Base-by-base conservation (phyloP, 1,140 invertebrate genomes). In the Anoplolepis gracilipes region DNA sequence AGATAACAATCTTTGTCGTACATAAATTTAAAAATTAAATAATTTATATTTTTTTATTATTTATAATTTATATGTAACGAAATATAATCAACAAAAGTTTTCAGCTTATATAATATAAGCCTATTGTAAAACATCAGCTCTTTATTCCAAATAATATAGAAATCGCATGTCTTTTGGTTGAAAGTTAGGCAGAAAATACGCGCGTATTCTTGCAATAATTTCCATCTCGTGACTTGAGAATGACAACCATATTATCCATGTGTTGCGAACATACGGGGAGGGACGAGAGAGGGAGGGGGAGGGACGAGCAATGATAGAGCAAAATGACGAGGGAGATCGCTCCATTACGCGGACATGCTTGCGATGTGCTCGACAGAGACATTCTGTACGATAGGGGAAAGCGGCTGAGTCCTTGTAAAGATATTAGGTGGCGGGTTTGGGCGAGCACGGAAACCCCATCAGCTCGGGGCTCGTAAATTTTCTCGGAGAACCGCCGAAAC, bases 401-500 rank as follows among this genome's bases (percentile, higher is more conserved):
- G 39, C 55, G 53, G 33, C 33, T 36, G 85, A 69, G 84, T 53
- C 82, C 86, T 88, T 88, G 90, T 93, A 91, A 93, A 92, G 92
- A 94, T 94, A 94, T 94, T 94, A 94, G 93, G 90, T 92, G 85
- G 86, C 86, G 88, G 85, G 84, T 90, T 90, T 77, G 86, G 62
- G 82, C 61, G 87, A 90, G 92, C 93, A 94, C 85, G 93, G 85
- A 94, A 94, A 94, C 91, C 92, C 93, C 93, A 94, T 94, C 93
- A 94, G 90, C 88, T 84, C 79, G 70, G 59, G 65, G 79, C 88
- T 93, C 93, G 92, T 94, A 94, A 94, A 94, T 94, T 94, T 90
- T 88, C 81, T 65, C 53, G 42, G 39, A 72, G 86, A 93, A 86
- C 91, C 90, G 89, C 91, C 91, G 91, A 94, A 94, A 93, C 90